Evolutionary conservation across 1,140 invertebrate species (phyloP), one percentile per base, ranked within the genome.

Genomic region (Ceratosolen fusciceps): DNA sequence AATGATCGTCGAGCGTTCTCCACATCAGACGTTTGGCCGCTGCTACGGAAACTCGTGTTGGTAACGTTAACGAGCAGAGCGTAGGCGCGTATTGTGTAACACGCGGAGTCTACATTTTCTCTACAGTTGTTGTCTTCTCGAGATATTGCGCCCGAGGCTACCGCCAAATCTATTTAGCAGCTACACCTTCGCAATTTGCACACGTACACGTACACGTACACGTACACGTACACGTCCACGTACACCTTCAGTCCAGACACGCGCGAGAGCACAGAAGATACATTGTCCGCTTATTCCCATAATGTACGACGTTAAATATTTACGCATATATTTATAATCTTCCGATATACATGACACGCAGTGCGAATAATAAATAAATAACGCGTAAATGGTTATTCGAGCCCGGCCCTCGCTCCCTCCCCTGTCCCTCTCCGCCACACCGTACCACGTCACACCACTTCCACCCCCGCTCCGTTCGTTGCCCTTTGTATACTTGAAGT

Each of bases 111-210:
- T 82, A 65, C n/a, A n/a, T 83, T 85, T 84, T 85, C 84, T 84
- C 83, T 70, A 74, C 76, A 49, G 84, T 86, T 83, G 85, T 84
- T n/a, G n/a, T n/a, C n/a, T n/a, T n/a, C 84, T 82, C 77, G 84
- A 85, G 84, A 83, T 82, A 82, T 80, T 77, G 60, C 82, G 79
- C 83, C 83, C 82, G 80, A 81, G 62, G 49, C 74, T 80, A 71
- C 74, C 49, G 7, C 74, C 72, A n/a, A 62, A 77, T 67, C 77
- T 4, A 10, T 31, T 4, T 3, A 47, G 26, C 10, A 54, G 2
- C 21, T n/a, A n/a, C n/a, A n/a, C n/a, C n/a, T n/a, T n/a, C n/a
- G n/a, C n/a, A n/a, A n/a, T n/a, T n/a, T n/a, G n/a, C n/a, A n/a
- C n/a, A n/a, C n/a, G n/a, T n/a, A n/a, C n/a, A n/a, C n/a, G n/a